Evolutionary conservation across 1,140 invertebrate species (phyloP), one percentile per base, ranked within the genome.

Genomic region (Drosophila sulfurigaster): DNA sequence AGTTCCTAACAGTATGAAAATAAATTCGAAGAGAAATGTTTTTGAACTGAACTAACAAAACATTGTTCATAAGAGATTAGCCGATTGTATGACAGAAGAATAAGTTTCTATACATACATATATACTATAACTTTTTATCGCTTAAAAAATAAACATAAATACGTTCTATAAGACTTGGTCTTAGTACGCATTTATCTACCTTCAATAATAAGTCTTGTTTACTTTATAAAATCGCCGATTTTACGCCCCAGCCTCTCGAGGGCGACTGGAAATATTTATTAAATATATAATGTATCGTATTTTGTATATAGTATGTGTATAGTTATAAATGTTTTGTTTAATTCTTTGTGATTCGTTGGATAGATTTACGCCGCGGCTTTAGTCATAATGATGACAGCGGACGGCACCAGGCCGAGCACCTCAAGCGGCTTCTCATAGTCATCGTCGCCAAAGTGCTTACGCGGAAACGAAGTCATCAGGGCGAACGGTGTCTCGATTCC

Each of bases 391-490:
- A 98, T 91, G 3, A 96, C 96, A 54, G 97, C 95, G n/a, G 96
- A 96, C 1, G 97, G 98, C 38, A 95, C 95, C 59, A 98, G 93
- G 74, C 96, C 94, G 41, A 98, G 92, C 30, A 96, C 95, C 38
- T 94, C 82, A 10, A 98, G 93, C 20, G 95, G 95, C 79, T 94
- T 92, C 25, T 93, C 92, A 78, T 96, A 94, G 71, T 96, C 95
- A 1, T 94, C 93, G 6, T 93, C 91, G 11, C 94, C 94, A 79
- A 98, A 96, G 81, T 96, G 95, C 65, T 95, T 94, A 49, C 96
- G 94, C 16, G 97, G 97, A 93, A 97, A 98, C 64, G 96, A 95
- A 20, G 96, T 96, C 75, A 96, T 96, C 58, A 98, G 93, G 3
- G 94, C 94, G 88, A 96, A 96, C 32, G 92, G 93, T 52, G 94